Base-by-base conservation (phyloP, 1,140 invertebrate species). In the Hyles vespertilio region DNA sequence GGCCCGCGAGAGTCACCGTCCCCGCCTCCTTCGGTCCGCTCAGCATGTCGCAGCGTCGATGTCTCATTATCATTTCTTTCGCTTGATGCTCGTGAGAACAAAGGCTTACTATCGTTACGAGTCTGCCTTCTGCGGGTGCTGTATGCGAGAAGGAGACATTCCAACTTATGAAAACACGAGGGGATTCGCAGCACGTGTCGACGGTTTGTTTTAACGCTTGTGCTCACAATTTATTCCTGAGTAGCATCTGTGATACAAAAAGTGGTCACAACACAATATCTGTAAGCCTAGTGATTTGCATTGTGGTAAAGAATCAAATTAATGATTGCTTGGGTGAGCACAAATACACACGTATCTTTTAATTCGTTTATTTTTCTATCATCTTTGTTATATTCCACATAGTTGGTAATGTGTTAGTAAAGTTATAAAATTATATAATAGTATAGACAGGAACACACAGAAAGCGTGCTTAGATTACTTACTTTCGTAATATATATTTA, bases 141-240 rank as follows among this genome's bases (percentile, higher is more conserved):
- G 93, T 93, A 93, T 91, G 89, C 90, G 92, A 94, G 93, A 93
- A 94, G 93, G 93, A 92, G 92, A 93, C 92, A 90, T 92, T 91
- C 91, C 92, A 90, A 91, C 89, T 90, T 92, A 91, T 88, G 87
- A 89, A 86, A 90, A 83, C 81, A 87, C 83, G 80, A 80, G 74
- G 73, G 65, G 73, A 84, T 82, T 78, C 80, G 78, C 80, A 80
- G 78, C 81, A 81, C 81, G 84, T 89, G 84, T 89, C 81, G 81
- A 77, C 80, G 78, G 69, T 72, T 72, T 75, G 74, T 65, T 79
- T 77, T 70, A 77, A 85, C 77, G 84, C 75, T 81, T 82, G 84
- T 89, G 81, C 84, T 89, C 79, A 87, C 79, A 87, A 75, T 78
- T 63, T 84, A 79, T 70, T 75, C 78, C 81, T 89, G 79, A 85